Base-by-base conservation (phyloP, 2,797 vertebrate genomes). In the Psittacula echo region DNA sequence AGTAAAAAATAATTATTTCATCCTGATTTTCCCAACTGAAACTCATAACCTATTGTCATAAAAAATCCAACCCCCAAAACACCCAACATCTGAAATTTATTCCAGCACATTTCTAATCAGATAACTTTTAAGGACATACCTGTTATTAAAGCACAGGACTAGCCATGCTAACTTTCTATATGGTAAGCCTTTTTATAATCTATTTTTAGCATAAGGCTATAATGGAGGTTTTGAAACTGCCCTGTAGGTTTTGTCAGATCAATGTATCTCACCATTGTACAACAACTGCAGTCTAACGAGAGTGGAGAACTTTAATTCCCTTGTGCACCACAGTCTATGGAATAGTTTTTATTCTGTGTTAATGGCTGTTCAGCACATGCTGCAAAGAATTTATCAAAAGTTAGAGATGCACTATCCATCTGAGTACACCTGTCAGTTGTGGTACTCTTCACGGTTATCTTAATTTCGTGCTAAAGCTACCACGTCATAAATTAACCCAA, bases 1-100 rank as follows among this genome's bases (percentile, higher is more conserved):
- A 34, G 27, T 62, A 39, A 79, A 39, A 80, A 58, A 4, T 29
- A 61, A 47, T 24, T 37, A 56, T 81, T 77, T 78, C 10, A n/a
- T 26, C 44, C 44, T 58, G 48, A 72, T 85, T 79, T 65, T 86
- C 30, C 60, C 66, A 30, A 42, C 9, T 72, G 34, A 79, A 85
- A 54, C 19, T 73, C 45, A 42, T 42, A 80, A 37, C 3, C 3
- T 66, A 2, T 9, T 47, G n/a, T n/a, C 54, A 56, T 41, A 26
- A n/a, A 26, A 5, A 32, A 10, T 58, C 2, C 2, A 39, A 73
- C 0, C 5, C 5, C 9, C 19, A 21, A 37, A 81, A 11, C 5
- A 32, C 26, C 9, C 23, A 42, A 26, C 19, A 16, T 15, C 47
- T 19, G 39, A 41, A 66, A 80, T 58, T 50, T 1, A 0, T 50